Base-by-base conservation (phyloP, 2,888 invertebrate species). In the Stenichneumon culpator region DNA sequence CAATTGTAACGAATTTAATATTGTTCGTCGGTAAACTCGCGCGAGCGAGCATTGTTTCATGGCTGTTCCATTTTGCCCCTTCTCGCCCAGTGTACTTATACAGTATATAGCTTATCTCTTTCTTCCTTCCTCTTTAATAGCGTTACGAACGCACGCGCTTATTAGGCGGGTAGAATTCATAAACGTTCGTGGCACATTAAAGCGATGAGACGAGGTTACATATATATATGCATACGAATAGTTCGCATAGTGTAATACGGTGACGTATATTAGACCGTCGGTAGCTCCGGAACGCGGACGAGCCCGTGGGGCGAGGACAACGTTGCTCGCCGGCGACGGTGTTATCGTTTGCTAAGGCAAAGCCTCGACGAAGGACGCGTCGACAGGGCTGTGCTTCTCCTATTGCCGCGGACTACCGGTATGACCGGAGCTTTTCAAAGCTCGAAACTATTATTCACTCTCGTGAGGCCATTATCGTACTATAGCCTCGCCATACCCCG, bases 141-240 rank as follows among this genome's bases (percentile, higher is more conserved):
- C 44, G 60, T 39, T 80, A 69, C 39, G 36, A 67, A 72, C 72
- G 65, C 44, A 60, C 47, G 73, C 75, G 72, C 78, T 77, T 82
- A 84, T 86, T 87, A 79, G 87, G 75, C 68, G 65, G 79, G 70
- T 80, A 75, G 87, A 87, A 87, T 87, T 87, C 83, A 86, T 86
- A 86, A 83, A 82, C 87, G 82, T 39, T 60, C 47, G 44, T 52
- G 68, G 78, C 60, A 69, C 65, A 44, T 54, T 74, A 52, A 14
- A 47, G 65, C 47, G 47, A 19, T 7, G 44, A 47, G 19, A 19
- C 75, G 75, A 65, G 9, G 63, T 22, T 16, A 57, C 25, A 19
- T 14, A 22, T 25, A 39, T 44, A 57, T 36, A 2, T 60, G 22
- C 3, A 57, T 25, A 14, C 57, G 57, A 57, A 57, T 57, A 57